phyloP scores from a whole-genome alignment of 2,113 vertebrate genomes.

The Spermophilus dauricus region DNA sequence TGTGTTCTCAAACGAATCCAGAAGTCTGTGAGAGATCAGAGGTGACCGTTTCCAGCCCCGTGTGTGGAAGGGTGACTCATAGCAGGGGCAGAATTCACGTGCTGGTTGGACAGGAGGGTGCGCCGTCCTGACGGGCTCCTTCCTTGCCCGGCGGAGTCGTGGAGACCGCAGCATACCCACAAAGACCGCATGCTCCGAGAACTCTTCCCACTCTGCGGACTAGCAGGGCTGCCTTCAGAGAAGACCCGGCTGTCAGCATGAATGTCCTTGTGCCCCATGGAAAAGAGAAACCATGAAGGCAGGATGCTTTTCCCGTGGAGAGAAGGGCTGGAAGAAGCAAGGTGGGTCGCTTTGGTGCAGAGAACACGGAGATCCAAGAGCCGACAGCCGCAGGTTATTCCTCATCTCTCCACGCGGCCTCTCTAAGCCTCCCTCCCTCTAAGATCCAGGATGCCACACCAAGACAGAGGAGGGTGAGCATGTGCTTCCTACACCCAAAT shows the following conservation, averaged over 20 bases:
- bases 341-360: not conserved
- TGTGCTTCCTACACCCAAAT: not conserved
- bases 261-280: not conserved
- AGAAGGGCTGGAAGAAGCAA: not conserved
- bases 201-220: too few relatives aligned
- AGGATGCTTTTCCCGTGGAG: not conserved
- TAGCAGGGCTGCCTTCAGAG: not conserved
- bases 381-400: rapidly evolving
- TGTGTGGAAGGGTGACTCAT: not conserved
- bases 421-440: not conserved
- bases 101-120: too few relatives aligned
- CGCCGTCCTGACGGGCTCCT: rapidly evolving
- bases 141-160: not conserved
- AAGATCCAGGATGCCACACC: not conserved
- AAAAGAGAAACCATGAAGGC: not conserved
- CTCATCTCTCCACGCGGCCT: not conserved
- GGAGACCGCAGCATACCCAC: rapidly evolving
- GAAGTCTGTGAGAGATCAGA: not conserved
- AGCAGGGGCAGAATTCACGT: not conserved
- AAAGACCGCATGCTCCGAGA: rapidly evolving
- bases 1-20: not conserved
- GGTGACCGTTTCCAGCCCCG: not conserved
- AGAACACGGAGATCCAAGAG: not conserved
- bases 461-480: not conserved
- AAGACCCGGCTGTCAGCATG: not conserved